Conservation (phyloP, 2,888 invertebrate species). For the Cheilosia vernalis region DNA sequence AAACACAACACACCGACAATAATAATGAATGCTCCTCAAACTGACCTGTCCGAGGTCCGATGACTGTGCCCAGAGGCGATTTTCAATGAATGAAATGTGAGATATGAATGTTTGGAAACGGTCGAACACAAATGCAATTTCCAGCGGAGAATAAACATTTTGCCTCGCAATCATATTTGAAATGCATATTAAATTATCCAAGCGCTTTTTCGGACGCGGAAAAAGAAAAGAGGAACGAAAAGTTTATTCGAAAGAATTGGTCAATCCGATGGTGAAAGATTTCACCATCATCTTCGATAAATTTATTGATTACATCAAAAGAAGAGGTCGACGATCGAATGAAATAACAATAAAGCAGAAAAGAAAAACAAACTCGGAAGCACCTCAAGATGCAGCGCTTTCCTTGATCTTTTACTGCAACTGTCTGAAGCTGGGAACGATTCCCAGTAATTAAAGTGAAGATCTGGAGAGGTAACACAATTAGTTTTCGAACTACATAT, state of each 20-base stretch:
- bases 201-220: slow-evolving; percentile 11
- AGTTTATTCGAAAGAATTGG: slow-evolving; percentile 25
- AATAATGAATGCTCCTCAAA: slow-evolving; percentile 53
- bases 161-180: slow-evolving; percentile 61
- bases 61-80: slow-evolving; percentile 66
- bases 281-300: slow-evolving; percentile 42
- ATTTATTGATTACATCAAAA: slow-evolving; percentile 48
- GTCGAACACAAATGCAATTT: slow-evolving; percentile 61
- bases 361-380: slow-evolving; percentile 15
- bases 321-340: slow-evolving; percentile 59
- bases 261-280: slow-evolving; percentile 28
- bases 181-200: slow-evolving; percentile 34
- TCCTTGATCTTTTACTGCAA: slow-evolving; percentile 11
- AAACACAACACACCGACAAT: slow-evolving; percentile 38
- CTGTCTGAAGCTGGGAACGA: slow-evolving; percentile 4
- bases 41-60: slow-evolving; percentile 64
- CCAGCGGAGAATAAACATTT: slow-evolving; percentile 25
- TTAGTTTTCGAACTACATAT: neutral
- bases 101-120: slow-evolving; percentile 60
- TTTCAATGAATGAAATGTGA: slow-evolving; percentile 74
- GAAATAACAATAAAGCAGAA: slow-evolving; percentile 13
- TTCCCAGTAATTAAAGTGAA: slow-evolving; percentile 20
- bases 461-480: neutral
- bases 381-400: slow-evolving; percentile 11
- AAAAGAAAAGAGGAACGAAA: neutral